Conservation (phyloP, 2,888 invertebrate species). For the Limenitis camilla region DNA sequence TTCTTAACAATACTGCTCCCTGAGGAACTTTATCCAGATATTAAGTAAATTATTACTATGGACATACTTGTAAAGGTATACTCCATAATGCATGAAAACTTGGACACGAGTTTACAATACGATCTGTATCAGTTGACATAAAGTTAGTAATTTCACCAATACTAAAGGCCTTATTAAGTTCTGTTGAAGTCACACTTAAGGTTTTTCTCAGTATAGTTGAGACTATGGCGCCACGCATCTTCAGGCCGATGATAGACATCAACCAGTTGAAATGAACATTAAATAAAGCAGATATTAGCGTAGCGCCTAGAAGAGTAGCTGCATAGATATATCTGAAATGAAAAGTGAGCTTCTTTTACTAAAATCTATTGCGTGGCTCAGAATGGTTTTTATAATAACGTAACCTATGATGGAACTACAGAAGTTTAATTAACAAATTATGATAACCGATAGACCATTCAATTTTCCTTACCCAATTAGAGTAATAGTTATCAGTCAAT, state of each 20-base stretch:
- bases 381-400: too few relatives aligned
- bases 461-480: too few relatives aligned
- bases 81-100: conserved; percentile 98
- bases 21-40: too few relatives aligned
- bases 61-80: conserved; percentile 87
- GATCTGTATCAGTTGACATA: conserved; percentile 96
- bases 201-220: conserved; percentile 79
- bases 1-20: too few relatives aligned
- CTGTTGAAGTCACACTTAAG: conserved; percentile 64
- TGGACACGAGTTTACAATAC: conserved; percentile 95
- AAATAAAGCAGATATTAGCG: conserved; percentile 78
- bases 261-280: conserved; percentile 93
- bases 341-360: too few relatives aligned
- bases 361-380: too few relatives aligned
- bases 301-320: conserved; percentile 62
- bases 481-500: too few relatives aligned
- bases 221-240: conserved; percentile 89
- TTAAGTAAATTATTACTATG: too few relatives aligned
- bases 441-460: too few relatives aligned
- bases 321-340: conserved; percentile 60
- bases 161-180: conserved; percentile 59
- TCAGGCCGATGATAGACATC: conserved; percentile 87
- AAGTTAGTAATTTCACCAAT: conserved; percentile 95
- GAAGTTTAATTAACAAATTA: too few relatives aligned
- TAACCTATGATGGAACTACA: too few relatives aligned